Evolutionary conservation across 2,797 vertebrate species (phyloP), one percentile per base, ranked within the genome.

Genomic region (Catharus ustulatus): DNA sequence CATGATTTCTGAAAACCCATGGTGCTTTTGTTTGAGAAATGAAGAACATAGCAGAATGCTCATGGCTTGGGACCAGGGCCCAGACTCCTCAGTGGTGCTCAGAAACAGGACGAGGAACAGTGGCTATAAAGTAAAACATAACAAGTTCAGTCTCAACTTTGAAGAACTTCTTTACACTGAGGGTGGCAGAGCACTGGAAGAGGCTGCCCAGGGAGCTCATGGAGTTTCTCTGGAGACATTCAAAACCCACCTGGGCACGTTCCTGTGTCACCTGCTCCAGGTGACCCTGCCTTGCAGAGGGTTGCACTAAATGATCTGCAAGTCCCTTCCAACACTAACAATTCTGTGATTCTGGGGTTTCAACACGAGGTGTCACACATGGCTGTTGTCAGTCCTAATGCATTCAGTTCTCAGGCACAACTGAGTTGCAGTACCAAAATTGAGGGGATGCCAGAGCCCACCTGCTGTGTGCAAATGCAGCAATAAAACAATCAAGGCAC

Each of bases 31-130:
- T 15, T 61, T 48, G 36, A 82, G 55, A 23, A 55, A 15, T 10
- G 9, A 64, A 76, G 36, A 73, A 42, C 23, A 19, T 6, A 24
- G 13, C 17, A 66, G 38, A 80, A 74, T 6, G 10, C 4, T 80
- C 55, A 30, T n/a, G 67, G 42, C 20, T 79, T n/a, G 61, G 26
- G 15, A 79, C 18, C 48, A 83, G n/a, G 22, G 45, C 4, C 17
- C 62, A 66, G 16, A 11, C 27, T 6, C n/a, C 52, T 69, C 29
- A 3, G 29, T 11, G 17, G 10, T 51, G n/a, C 43, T 57, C 38
- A 71, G 51, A 4, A 3, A 10, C 43, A 83, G 71, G 13, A 57
- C 0, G 0, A 69, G n/a, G 10, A 51, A 5, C 64, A 45, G 34
- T 7, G 8, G 57, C 43, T 29, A 51, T 34, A 40, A 71, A n/a